Conservation (phyloP, 2,113 vertebrate genomes). For the Choloepus hoffmanni region DNA sequence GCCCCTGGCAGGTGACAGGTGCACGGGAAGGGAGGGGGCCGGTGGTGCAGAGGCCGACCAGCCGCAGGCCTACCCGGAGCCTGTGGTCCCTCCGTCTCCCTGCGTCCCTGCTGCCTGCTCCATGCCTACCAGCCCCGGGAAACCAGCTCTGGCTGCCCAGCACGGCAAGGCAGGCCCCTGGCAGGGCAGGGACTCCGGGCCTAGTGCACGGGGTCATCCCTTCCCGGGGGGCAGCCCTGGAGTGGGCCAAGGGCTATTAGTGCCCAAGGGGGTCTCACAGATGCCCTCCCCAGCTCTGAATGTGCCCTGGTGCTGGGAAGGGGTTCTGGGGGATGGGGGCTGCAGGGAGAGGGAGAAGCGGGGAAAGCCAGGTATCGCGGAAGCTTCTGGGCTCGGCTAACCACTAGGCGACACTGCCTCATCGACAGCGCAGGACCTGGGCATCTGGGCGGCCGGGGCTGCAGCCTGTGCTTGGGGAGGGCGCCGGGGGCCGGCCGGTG, state of each 20-base stretch:
- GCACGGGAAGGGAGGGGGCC: accelerated
- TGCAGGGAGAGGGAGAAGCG: background rate
- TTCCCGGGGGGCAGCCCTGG: background rate
- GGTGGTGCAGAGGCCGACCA: accelerated
- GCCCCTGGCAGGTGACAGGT: background rate
- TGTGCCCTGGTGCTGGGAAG: background rate
- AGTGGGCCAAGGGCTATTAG: background rate
- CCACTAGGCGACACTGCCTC: conserved; percentile 81
- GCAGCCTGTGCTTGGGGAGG: accelerated
- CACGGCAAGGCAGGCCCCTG: background rate
- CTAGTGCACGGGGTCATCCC: no score
- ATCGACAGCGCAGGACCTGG: conserved; percentile 50
- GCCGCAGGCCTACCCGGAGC: background rate
- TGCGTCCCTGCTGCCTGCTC: background rate
- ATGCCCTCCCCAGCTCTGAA: background rate
- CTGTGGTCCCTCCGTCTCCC: background rate
- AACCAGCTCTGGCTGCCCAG: background rate
- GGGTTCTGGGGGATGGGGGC: background rate
- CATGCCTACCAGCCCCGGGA: background rate
- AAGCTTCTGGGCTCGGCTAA: conserved; percentile 37
- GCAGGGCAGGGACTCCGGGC: background rate
- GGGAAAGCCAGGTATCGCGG: background rate
- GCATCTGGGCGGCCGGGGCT: background rate
- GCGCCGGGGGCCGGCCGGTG: no score
- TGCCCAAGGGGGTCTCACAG: background rate